A percentile compares a stretch with the other conserved stretches of the same genome.
phyloP scores from a whole-genome alignment of 2,113 vertebrate species.

The Takifugu flavidus region DNA sequence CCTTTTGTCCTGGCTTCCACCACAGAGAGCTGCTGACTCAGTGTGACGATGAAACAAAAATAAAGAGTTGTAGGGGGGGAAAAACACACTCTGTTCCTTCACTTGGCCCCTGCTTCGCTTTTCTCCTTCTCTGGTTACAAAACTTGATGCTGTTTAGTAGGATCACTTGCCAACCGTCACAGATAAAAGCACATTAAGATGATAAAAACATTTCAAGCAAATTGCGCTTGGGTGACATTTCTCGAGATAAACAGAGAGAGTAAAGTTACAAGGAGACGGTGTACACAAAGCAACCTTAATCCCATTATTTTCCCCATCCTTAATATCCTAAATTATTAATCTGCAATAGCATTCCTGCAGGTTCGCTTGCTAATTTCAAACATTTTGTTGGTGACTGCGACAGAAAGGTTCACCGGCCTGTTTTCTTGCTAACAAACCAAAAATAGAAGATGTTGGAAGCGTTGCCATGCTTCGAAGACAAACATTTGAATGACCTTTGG shows the following conservation, averaged over 20 bases:
- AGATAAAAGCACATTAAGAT: conserved; percentile 24
- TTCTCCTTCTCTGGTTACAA: conserved; percentile 30
- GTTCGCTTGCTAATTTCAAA: not conserved
- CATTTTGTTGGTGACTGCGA: conserved; percentile 18
- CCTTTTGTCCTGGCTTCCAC: conserved; percentile 24
- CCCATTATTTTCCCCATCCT: conserved; percentile 9
- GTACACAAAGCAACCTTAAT: not conserved
- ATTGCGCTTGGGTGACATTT: conserved; percentile 17
- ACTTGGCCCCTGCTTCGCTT: conserved; percentile 17
- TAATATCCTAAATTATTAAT: not conserved
- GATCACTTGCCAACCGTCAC: conserved; percentile 5
- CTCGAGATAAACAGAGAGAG: conserved; percentile 8
- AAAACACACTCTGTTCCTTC: conserved; percentile 39
- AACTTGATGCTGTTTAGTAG: conserved; percentile 29
- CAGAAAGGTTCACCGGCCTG: conserved; percentile 6
- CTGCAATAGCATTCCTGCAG: too few relatives aligned
- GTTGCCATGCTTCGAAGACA: conserved; percentile 44
- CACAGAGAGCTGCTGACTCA: conserved; percentile 59
- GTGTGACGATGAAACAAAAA: conserved; percentile 50
- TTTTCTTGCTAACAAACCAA: conserved; percentile 16
- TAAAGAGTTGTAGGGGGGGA: conserved; percentile 38
- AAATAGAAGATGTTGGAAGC: conserved; percentile 33
- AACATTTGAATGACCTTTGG: conserved; percentile 35
- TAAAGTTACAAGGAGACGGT: conserved; percentile 24
- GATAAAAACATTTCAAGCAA: conserved; percentile 26